Conservation (phyloP, 2,113 vertebrate species). For the Phainopepla nitens region DNA sequence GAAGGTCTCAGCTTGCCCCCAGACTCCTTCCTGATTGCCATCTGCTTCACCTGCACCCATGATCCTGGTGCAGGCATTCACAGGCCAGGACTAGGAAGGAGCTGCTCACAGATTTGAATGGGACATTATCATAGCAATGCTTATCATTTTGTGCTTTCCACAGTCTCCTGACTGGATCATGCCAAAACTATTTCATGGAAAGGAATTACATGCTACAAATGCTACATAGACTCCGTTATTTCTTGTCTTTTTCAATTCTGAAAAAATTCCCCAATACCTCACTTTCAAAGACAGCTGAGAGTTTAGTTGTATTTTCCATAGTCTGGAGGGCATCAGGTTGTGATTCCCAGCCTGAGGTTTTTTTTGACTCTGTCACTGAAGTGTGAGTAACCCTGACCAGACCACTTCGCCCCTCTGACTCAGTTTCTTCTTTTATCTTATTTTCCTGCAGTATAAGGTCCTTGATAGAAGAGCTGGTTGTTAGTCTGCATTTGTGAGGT, state of each 20-base stretch:
- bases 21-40: fast-evolving
- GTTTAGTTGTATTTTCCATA: neutral
- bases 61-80: neutral
- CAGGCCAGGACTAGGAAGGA: neutral
- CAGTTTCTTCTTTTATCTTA: neutral
- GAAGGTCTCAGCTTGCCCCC: neutral
- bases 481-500: neutral
- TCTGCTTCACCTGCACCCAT: fast-evolving
- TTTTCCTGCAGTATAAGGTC: neutral
- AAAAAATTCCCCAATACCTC: neutral
- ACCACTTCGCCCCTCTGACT: neutral
- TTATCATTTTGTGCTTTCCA: neutral
- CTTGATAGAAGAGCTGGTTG: neutral
- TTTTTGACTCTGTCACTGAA: neutral
- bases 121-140: neutral
- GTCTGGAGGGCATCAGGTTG: neutral
- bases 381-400: constrained; percentile 17
- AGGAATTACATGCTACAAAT: neutral
- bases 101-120: neutral
- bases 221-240: neutral
- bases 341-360: neutral
- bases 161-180: neutral
- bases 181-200: neutral
- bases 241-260: neutral
- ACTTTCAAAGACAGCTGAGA: neutral